Evolutionary conservation across 2,888 invertebrate genomes (phyloP), one percentile per base, ranked within the genome.

Genomic region (Idaea biselata): DNA sequence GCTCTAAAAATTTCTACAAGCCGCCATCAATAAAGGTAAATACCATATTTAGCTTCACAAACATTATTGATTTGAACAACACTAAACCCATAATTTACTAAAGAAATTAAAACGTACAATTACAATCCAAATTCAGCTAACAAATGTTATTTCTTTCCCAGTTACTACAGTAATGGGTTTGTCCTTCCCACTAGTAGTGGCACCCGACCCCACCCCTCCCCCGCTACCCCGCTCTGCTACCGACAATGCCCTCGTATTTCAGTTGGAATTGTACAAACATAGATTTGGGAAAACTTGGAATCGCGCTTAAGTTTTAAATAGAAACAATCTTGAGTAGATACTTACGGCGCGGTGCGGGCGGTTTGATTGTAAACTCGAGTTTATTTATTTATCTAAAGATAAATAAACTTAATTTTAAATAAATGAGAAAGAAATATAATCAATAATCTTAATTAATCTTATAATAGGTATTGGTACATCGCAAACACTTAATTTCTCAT

Each of bases 181-280:
- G 84, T 76, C 64, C 65, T 76, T 77, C 69, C 75, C 79, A 76
- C 80, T 77, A 77, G 78, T 76, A 74, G 73, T 69, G 73, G 68
- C 68, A 71, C 78, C 79, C 77, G 79, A 75, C 66, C 74, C 68
- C 73, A 75, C 71, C 68, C 66, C 74, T 72, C 83, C 66, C 74
- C 68, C 73, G 75, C 71, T 68, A 65, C 74, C 72, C 83, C 80
- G 83, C 75, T 75, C 82, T 88, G 89, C 89, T 89, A 89, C 89
- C 91, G 88, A 89, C 91, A 91, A 91, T 89, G 92, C 91, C 91
- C 91, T 87, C 91, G 90, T 92, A 92, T 91, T 92, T 91, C 87
- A 91, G 90, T 80, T 83, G 84, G 88, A 91, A 91, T 92, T 91
- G 90, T 89, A 89, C 86, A 86, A 91, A 91, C 86, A 88, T 82